Base-by-base conservation (phyloP, 2,113 vertebrate genomes). In the Tupaia tana region DNA sequence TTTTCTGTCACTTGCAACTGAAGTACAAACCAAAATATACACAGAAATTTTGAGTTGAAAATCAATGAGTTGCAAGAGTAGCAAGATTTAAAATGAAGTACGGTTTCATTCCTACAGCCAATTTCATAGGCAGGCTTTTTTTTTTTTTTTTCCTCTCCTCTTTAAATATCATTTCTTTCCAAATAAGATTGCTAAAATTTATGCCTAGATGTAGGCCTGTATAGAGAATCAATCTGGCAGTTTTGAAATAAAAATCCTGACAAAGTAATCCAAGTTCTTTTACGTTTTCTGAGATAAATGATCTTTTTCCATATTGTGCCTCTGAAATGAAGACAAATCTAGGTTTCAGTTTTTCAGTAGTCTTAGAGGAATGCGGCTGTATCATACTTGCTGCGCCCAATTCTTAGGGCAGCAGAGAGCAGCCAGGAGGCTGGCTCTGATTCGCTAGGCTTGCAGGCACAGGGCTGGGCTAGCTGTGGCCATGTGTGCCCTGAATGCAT, bases 221-320 rank as follows among this genome's bases (percentile, higher is more conserved):
- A 78, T 82, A 58, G 88, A 87, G 63, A 90, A 93, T 95, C 90
- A 92, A 64, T 88, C 75, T 93, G 93, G 61, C 64, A 89, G 61
- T 84, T 96, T 83, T 73, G 91, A 97, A 97, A 81, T 95, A 94
- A 80, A 95, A 96, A 89, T 86, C 67, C 84, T 54, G 86, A 84
- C 29, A 87, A 84, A 91, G 61, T 92, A 91, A 94, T 90, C 52
- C 31, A 95, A 89, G 14, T 95, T 82, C 24, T 80, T 93, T 94
- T 73, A 91, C 94, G 64, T 93, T 96, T 95, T 87, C 43, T 59
- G 61, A 94, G 86, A 92, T 79, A 94, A 81, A 80, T 91, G 15
- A 83, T 79, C 29, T 92, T 95, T 95, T 95, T 43, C 69, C 25
- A 79, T 87, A 75, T 83, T 90, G 9, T 89, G 24, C 29, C 18